These are phyloP conservation scores for Hydroisotoma schaefferi DNA, from an alignment of 2,888 invertebrate species.

Conservation along the genomic window DNA sequence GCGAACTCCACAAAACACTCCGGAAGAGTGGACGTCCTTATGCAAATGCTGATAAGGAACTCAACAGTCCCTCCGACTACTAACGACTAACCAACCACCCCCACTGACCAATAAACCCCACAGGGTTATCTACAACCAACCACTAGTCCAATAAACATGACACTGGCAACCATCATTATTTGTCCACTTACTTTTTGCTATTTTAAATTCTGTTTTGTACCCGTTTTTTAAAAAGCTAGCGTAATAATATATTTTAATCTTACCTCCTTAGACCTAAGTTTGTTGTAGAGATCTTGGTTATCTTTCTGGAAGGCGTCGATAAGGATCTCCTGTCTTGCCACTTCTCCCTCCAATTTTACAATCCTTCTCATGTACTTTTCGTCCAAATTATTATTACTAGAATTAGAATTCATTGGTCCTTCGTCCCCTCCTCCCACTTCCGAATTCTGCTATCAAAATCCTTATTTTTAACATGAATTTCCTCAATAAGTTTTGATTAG, in stretches of 20 bases:
- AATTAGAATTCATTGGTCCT: neutral
- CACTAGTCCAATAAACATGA: too few relatives aligned
- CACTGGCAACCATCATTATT: too few relatives aligned
- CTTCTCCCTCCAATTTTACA: slow-evolving; percentile 31
- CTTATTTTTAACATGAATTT: too few relatives aligned
- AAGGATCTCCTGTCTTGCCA: slow-evolving; percentile 35
- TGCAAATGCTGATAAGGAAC: neutral
- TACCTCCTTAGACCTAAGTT: slow-evolving; percentile 35
- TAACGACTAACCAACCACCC: too few relatives aligned
- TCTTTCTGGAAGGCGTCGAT: slow-evolving; percentile 35
- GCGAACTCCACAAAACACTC: slow-evolving; percentile 29
- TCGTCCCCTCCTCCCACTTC: slow-evolving; percentile 21
- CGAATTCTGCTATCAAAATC: too few relatives aligned
- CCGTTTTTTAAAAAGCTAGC: neutral
- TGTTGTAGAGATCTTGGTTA: slow-evolving; percentile 34
- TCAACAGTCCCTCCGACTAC: neutral
- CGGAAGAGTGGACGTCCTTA: slow-evolving; percentile 1
- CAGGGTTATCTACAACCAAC: too few relatives aligned
- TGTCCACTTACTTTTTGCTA: too few relatives aligned
- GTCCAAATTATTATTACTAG: slow-evolving; percentile 3
- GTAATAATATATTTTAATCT: slow-evolving; percentile 1
- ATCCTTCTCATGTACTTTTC: slow-evolving; percentile 10
- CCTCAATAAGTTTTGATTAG: too few relatives aligned
- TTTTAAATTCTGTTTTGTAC: slow-evolving; percentile 3
- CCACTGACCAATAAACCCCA: too few relatives aligned